A percentile compares a stretch with the other conserved stretches of the same genome.
Conservation (phyloP, 2,797 vertebrate genomes). For the Nyctibius grandis region DNA sequence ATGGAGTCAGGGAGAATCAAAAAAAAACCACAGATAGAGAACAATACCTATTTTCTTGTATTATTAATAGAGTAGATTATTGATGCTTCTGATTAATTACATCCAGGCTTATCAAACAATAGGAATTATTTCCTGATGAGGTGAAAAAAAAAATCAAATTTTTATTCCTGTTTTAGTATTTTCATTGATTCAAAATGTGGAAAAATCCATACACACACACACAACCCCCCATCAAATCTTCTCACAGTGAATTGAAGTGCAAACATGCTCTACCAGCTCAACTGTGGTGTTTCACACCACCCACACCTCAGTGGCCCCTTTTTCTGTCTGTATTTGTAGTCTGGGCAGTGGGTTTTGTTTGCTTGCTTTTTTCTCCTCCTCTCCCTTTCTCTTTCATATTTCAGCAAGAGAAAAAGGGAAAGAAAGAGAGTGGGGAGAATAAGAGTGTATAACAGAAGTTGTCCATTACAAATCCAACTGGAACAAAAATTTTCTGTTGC, state of each 20-base stretch:
- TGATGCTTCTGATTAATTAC: not conserved
- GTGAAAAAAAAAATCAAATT: not conserved
- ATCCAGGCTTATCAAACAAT: not conserved
- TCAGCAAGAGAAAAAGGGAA: not conserved
- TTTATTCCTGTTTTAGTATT: not conserved
- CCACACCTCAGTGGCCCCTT: not conserved
- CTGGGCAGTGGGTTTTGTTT: not conserved
- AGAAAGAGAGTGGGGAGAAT: not conserved
- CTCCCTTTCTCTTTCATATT: not conserved
- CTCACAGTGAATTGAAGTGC: not conserved
- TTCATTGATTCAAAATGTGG: not conserved
- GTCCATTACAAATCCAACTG: not conserved
- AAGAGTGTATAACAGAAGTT: not conserved
- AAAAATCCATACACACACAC: not conserved
- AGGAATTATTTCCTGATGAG: not conserved
- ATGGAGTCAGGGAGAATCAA: not conserved
- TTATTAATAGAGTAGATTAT: not conserved
- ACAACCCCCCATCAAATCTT: not conserved
- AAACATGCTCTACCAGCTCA: not conserved
- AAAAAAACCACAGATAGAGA: not conserved
- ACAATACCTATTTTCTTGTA: not conserved
- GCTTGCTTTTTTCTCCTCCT: not conserved
- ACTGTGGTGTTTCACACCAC: not conserved
- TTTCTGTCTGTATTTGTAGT: not conserved
- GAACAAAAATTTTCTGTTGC: conserved; percentile 17